Evolutionary conservation across 2,113 vertebrate genomes (phyloP).

Genomic region (Erythrocercus mccallii): DNA sequence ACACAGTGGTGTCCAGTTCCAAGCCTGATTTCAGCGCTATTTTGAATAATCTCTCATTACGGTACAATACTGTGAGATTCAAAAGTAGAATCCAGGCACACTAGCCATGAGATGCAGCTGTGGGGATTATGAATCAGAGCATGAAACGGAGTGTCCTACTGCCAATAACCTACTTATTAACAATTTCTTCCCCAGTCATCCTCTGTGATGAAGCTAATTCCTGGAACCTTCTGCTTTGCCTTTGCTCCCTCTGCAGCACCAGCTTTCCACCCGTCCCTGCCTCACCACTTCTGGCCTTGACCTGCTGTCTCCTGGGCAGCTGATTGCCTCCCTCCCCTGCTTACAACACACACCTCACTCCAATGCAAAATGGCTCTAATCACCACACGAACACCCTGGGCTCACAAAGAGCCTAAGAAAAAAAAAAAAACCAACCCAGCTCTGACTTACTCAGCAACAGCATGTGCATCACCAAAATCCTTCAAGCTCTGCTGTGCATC

Average conservation of each 20-base stretch:
- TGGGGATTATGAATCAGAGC: background rate
- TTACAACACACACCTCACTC: background rate
- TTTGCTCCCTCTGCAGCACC: background rate
- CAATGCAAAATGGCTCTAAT: background rate
- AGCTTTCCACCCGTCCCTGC: accelerated
- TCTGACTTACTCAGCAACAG: background rate
- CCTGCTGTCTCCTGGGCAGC: accelerated
- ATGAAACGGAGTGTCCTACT: background rate
- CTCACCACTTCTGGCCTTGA: accelerated
- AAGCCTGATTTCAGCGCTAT: background rate
- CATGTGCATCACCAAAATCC: background rate
- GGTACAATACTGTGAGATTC: background rate
- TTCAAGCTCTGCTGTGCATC: background rate
- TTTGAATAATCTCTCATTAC: background rate
- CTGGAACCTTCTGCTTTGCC: background rate
- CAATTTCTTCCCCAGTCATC: background rate
- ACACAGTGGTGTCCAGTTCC: background rate
- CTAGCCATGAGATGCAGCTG: background rate
- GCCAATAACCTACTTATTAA: background rate
- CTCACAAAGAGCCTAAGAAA: background rate
- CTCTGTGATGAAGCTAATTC: background rate
- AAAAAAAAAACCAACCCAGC: no score
- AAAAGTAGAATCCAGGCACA: background rate
- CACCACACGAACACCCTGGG: accelerated
- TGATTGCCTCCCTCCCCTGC: background rate